These are phyloP conservation scores for Vipera latastei DNA, from an alignment of 2,797 vertebrate species.

Conservation along the genomic window DNA sequence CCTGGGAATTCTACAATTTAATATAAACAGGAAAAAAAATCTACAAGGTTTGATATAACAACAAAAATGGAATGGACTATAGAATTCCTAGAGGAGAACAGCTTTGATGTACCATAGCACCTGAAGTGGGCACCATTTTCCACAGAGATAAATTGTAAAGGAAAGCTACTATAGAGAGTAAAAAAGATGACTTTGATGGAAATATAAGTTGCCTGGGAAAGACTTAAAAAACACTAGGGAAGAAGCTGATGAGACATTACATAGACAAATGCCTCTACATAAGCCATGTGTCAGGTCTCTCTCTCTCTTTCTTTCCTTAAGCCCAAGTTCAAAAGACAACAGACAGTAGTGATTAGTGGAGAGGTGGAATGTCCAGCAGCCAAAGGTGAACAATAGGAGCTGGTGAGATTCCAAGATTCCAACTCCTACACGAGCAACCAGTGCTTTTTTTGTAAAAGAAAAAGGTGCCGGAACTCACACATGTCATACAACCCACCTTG, in stretches of 20 bases:
- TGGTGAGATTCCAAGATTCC: background rate
- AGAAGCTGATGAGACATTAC: background rate
- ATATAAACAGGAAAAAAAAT: too few species aligned
- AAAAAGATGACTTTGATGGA: background rate
- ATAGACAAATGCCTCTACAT: background rate
- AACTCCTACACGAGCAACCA: background rate
- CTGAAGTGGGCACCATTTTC: background rate
- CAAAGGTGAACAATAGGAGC: background rate
- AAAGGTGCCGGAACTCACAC: too few species aligned
- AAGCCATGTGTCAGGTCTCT: background rate
- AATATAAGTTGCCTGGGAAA: background rate
- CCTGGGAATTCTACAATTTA: too few species aligned
- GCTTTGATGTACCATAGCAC: background rate
- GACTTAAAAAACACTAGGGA: background rate
- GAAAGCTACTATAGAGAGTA: background rate
- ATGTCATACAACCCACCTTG: too few species aligned
- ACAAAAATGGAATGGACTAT: too few species aligned
- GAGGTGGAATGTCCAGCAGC: background rate
- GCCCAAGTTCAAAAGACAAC: background rate
- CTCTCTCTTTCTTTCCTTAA: background rate
- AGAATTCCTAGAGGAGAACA: background rate
- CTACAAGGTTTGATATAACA: too few species aligned
- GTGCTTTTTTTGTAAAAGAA: too few species aligned
- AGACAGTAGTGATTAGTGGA: background rate
- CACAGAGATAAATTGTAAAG: background rate